Percentiles rank a stretch among this genome's conserved stretches.
Conservation (phyloP, 2,113 vertebrate genomes). For the Eonycteris spelaea region DNA sequence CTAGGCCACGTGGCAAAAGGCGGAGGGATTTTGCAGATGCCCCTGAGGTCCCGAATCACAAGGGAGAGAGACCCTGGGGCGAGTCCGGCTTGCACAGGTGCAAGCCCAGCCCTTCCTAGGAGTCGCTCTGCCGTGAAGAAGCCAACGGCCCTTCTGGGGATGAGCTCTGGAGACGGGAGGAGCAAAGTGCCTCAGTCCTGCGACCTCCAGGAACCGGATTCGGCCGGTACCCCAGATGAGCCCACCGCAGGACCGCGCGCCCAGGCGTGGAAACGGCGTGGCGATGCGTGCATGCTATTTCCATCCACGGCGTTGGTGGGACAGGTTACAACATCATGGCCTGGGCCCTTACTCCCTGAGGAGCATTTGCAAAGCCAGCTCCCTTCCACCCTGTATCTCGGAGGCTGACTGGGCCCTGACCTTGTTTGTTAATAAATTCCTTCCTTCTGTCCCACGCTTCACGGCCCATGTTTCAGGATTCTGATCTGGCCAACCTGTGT, state of each 20-base stretch:
- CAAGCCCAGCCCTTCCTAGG: background rate
- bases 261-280: too few relatives aligned
- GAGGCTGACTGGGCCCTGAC: background rate
- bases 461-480: background rate
- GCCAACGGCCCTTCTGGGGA: background rate
- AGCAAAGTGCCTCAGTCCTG: background rate
- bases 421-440: background rate
- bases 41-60: background rate
- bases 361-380: background rate
- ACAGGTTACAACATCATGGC: background rate
- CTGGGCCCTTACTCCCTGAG: too few relatives aligned
- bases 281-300: accelerated
- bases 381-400: background rate
- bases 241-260: background rate
- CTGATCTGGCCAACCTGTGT: background rate
- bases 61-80: background rate
- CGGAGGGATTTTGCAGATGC: background rate
- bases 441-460: background rate
- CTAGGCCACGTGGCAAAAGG: background rate
- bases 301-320: background rate
- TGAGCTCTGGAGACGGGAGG: accelerated
- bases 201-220: background rate
- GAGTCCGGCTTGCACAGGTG: background rate
- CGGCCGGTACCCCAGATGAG: background rate
- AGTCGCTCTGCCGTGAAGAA: background rate